Base-by-base conservation (phyloP, 2,113 vertebrate genomes). In the Nothocercus nigrocapillus region DNA sequence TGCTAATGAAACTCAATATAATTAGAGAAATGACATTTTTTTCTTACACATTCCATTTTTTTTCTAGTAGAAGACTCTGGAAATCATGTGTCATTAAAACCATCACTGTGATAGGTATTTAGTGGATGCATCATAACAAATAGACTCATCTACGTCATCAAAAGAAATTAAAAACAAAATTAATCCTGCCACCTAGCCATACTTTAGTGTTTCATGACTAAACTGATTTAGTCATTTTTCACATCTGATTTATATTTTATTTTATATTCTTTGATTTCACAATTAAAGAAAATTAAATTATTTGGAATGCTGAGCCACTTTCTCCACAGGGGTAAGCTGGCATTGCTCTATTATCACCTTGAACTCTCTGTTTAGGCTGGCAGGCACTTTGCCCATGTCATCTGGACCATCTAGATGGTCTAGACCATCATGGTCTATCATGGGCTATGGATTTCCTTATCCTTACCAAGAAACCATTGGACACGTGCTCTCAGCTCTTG, bases 241-340 rank as follows among this genome's bases (percentile, higher is more conserved):
- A 87, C 28, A 79, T 21, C 73, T 42, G 78, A 91, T 36, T 36
- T n/a, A n/a, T n/a, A n/a, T n/a, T n/a, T n/a, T n/a, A n/a, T n/a
- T 85, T 85, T 67, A 90, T 76, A 86, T 4, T 51, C 9, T 88
- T 86, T 51, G 51, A 90, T 78, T 82, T 84, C 61, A 85, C 62
- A 75, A 90, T 75, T 92, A 86, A 89, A 90, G 47, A 90, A 85
- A 94, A 94, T 85, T n/a, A 83, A 78, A 78, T 92, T 86, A 92
- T 69, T 85, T 89, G 13, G 78, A 92, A 84, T 72, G 47, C 53
- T 86, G 73, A 78, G 38, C 42, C 36, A 56, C 86, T 78, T 56
- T 45, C 36, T 78, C 56, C 32, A 70, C 14, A 56, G 42, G 5
- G 47, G 5, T 81, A 74, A 83, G 88, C 32, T 49, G 64, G 38